phyloP scores from a whole-genome alignment of 2,797 vertebrate species.

The Tenualosa thibaudeaui region DNA sequence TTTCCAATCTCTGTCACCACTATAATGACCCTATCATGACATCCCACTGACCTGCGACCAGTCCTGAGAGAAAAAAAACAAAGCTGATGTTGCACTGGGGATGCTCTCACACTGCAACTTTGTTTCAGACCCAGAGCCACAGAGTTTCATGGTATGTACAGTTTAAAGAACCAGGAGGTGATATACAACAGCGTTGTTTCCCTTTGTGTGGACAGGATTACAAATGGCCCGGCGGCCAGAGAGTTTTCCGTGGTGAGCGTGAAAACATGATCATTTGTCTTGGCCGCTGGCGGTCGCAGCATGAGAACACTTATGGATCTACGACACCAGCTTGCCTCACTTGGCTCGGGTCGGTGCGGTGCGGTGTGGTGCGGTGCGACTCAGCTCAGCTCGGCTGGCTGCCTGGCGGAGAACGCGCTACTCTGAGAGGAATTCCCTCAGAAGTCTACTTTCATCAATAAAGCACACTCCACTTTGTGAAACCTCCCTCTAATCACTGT shows the following conservation, averaged over 20 bases:
- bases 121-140: not conserved
- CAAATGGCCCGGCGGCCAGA: constrained; percentile 31
- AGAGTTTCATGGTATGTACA: not conserved
- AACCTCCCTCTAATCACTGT: constrained; percentile 45
- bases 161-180: not conserved
- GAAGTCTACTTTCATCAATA: constrained; percentile 49
- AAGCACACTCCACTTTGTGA: constrained; percentile 45
- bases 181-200: constrained; percentile 30
- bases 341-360: not conserved
- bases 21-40: not conserved
- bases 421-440: constrained; percentile 38
- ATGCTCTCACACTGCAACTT: not conserved
- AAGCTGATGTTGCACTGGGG: not conserved
- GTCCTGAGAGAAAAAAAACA: not conserved
- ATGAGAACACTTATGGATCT: constrained; percentile 44
- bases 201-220: constrained; percentile 36
- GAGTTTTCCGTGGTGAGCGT: constrained; percentile 34
- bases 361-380: no score
- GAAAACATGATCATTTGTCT: constrained; percentile 39
- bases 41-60: not conserved
- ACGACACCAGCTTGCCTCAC: constrained; percentile 49
- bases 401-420: constrained; percentile 26
- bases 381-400: constrained; percentile 26
- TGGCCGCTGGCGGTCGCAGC: constrained; percentile 30
- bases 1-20: not conserved